These are phyloP conservation scores for Falco cherrug DNA, from an alignment of 2,797 vertebrate species.

Conservation along the genomic window DNA sequence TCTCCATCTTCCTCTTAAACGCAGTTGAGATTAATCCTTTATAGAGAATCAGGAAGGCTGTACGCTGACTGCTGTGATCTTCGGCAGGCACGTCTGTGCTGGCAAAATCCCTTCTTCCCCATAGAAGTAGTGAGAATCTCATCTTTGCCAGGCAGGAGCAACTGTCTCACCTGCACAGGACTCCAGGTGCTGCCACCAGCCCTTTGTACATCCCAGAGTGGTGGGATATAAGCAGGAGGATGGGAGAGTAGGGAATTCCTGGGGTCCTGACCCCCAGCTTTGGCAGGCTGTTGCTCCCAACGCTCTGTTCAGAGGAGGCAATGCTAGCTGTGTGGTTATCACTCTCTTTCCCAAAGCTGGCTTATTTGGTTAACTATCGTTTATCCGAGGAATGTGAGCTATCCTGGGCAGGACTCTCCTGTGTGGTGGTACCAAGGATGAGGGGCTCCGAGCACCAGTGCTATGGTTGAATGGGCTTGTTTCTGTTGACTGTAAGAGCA, in stretches of 20 bases:
- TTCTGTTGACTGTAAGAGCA: accelerated
- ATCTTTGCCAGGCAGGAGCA: background rate
- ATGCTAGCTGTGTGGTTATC: background rate
- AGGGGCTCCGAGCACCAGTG: background rate
- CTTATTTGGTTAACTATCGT: background rate
- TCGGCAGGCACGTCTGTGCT: background rate
- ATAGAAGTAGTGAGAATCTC: background rate
- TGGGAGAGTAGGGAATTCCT: background rate
- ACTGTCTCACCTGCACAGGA: background rate
- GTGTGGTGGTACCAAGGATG: background rate
- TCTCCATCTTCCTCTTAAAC: background rate
- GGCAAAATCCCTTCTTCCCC: background rate
- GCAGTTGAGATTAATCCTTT: background rate
- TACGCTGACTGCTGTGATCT: background rate
- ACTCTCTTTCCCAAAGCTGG: background rate
- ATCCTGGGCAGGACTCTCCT: background rate
- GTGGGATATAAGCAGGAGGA: accelerated
- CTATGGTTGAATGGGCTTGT: accelerated
- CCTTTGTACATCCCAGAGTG: background rate
- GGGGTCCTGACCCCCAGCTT: background rate
- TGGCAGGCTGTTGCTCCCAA: background rate
- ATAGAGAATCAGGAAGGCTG: background rate
- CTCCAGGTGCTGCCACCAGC: background rate
- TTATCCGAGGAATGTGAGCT: background rate
- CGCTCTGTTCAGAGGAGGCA: background rate